Evolutionary conservation across 1,140 invertebrate species (phyloP), one percentile per base, ranked within the genome.

Genomic region (Brevipalpus yothersi): DNA sequence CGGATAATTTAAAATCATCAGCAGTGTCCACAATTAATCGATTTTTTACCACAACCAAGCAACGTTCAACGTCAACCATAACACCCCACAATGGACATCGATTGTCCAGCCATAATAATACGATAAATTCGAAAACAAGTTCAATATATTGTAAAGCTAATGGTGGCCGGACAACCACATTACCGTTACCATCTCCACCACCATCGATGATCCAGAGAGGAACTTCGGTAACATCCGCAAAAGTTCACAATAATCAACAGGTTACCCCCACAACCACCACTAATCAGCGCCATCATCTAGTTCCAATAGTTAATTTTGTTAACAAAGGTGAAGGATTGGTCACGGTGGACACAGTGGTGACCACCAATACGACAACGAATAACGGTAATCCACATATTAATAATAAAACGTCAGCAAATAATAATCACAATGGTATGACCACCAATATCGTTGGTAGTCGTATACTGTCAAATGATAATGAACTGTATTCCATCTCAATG

Each of bases 401-500:
- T 31, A 31, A 31, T 5, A 31, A 31, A 31, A 31, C 31, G 31
- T 3, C 31, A 2, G 5, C 31, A 31, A 31, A 31, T 5, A 31
- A 31, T 31, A 31, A 31, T 31, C 31, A 31, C 31, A 31, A 31
- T 31, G 31, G 31, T 31, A 31, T 31, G 31, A 31, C 31, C 31
- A 31, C 31, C 2, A 31, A 31, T 31, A 31, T 31, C 31, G 31
- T 31, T 31, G 41, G n/a, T 42, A 15, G 19, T 39, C 40, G 56
- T 11, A 51, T 61, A 17, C 51, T 61, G 60, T 41, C 56, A n/a
- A 62, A 62, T 51, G 61, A 62, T 12, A 62, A 62, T 55, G 58
- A 62, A 49, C 57, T 62, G 13, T 62, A 62, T 49, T 62, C 61
- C 9, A 59, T 62, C 10, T 19, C n/a, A 53, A 59, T 19, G 19